Evolutionary conservation across 2,113 vertebrate species (phyloP), one percentile per base, ranked within the genome.

Genomic region (Oreochromis tanganicae): DNA sequence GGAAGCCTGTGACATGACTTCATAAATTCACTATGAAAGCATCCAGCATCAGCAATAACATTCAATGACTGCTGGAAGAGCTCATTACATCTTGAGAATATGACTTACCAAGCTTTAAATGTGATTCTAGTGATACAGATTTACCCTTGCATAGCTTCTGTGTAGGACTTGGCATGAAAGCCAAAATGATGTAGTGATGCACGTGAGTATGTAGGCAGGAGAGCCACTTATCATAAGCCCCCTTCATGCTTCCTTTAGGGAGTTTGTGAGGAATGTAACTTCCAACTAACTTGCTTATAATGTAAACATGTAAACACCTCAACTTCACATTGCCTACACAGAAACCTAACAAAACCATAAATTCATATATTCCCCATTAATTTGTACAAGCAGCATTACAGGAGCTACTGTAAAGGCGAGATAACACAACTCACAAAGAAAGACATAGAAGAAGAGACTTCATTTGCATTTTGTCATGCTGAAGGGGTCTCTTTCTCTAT

Each of bases 171-270:
- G 50, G 84, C 84, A 55, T 79, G 54, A 85, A 54, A 87, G 83
- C 50, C 82, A 86, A 88, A 92, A 75, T 56, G 83, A 92, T 85
- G 89, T 83, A 88, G 85, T 89, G 88, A 89, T 85, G 91, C 89
- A 89, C 89, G 52, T 48, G 57, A 85, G 68, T 75, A 59, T 11
- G 88, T 89, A 66, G 81, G 92, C 80, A 71, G 85, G 78, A 80
- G 75, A 88, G 81, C 43, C 82, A 90, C 89, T 94, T 86, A 94
- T 93, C 90, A 90, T 79, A 88, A 87, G 52, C 82, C 66, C 55
- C 89, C 89, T 88, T 93, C 66, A 7, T 14, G 85, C 87, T 82
- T 80, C 55, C 68, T 89, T 84, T 32, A 56, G 85, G 89, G 87
- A 82, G 73, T 84, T 89, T 81, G 80, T 80, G 81, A 73, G 56